phyloP scores from a whole-genome alignment of 2,888 invertebrate species.

The Spialia ferax region DNA sequence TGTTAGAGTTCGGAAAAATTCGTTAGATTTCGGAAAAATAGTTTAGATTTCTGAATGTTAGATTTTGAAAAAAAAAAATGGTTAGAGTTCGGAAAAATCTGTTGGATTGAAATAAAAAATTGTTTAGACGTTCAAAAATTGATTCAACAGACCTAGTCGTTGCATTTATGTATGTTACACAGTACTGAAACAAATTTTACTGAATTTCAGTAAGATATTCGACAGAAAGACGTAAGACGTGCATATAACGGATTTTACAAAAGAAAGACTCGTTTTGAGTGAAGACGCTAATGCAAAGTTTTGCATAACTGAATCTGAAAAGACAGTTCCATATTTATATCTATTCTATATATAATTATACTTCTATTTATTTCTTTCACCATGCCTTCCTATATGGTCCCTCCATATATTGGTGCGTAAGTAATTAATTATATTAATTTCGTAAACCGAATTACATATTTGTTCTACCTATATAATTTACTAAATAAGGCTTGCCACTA shows the following conservation, averaged over 20 bases:
- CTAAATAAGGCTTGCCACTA: conserved; percentile 37
- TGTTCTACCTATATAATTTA: conserved; percentile 1
- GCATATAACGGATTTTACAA: not conserved
- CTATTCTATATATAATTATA: not conserved
- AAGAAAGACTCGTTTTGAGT: too few relatives aligned
- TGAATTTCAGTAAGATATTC: too few relatives aligned
- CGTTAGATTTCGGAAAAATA: too few relatives aligned
- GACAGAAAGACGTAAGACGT: not conserved
- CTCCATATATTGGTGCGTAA: conserved; percentile 7
- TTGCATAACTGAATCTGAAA: not conserved
- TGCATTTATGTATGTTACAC: conserved; percentile 54
- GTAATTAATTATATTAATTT: not conserved
- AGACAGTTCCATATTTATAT: not conserved
- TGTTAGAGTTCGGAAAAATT: too few relatives aligned
- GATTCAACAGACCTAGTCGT: conserved; percentile 54
- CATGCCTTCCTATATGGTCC: conserved; percentile 16
- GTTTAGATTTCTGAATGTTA: too few relatives aligned
- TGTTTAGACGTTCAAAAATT: not conserved
- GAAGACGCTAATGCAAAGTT: not conserved
- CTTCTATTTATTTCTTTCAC: not conserved
- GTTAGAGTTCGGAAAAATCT: too few relatives aligned
- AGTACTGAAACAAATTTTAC: not conserved
- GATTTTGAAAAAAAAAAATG: too few relatives aligned
- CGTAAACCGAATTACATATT: conserved; percentile 19
- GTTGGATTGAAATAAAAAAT: too few relatives aligned